phyloP scores from a whole-genome alignment of 1,140 invertebrate genomes.

The Aphelinus atriplicis region DNA sequence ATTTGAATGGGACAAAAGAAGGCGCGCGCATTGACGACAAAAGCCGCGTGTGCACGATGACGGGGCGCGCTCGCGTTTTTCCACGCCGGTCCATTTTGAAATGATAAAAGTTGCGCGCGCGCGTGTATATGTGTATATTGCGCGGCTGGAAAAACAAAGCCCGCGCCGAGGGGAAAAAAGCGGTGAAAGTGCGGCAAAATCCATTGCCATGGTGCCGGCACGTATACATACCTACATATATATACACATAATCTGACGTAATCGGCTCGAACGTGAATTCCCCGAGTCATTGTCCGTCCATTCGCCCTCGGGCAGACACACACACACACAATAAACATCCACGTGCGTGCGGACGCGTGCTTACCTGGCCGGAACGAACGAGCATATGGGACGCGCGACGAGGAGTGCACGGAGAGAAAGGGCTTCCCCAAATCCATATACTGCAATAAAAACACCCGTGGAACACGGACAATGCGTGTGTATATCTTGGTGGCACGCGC shows the following conservation, averaged over 20 bases:
- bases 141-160: neutral
- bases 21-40: too few relatives aligned
- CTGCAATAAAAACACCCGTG: neutral
- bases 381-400: neutral
- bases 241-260: constrained; percentile 1
- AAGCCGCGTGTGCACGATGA: too few relatives aligned
- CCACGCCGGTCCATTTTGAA: too few relatives aligned
- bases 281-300: constrained; percentile 14
- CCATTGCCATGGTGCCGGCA: neutral
- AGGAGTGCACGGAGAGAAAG: neutral
- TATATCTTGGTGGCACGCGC: too few relatives aligned
- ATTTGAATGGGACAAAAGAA: too few relatives aligned
- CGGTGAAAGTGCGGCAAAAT: constrained; percentile 21
- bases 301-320: neutral
- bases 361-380: constrained; percentile 19
- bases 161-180: neutral
- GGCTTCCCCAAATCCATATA: neutral
- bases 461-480: neutral
- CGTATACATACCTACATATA: too few relatives aligned
- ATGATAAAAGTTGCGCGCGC: too few relatives aligned
- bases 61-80: too few relatives aligned
- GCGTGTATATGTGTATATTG: neutral
- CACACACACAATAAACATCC: constrained; percentile 2
- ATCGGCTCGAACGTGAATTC: neutral
- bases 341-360: constrained; percentile 1